Evolutionary conservation across 1,140 invertebrate species (phyloP).

Genomic region (honey bee (Apis mellifera)): Amel_HAv3.1 CM009940.2:10958501-10959000

Average conservation of each 20-base stretch:
- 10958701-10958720: not conserved
- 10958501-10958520: conserved; percentile 55
- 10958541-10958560: conserved; percentile 63
- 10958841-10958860: too few relatives aligned
- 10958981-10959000: conserved; percentile 53
- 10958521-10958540: conserved; percentile 35
- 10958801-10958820: too few relatives aligned
- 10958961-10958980: not conserved
- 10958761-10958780: too few relatives aligned
- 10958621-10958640: conserved; percentile 33
- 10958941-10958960: not conserved
- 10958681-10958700: conserved; percentile 35
- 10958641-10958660: conserved; percentile 63
- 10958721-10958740: not conserved
- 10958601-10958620: conserved; percentile 75
- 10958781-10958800: too few relatives aligned
- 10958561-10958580: conserved; percentile 58
- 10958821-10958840: too few relatives aligned
- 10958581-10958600: conserved; percentile 75
- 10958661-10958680: conserved; percentile 72
- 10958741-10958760: too few relatives aligned
- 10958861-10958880: too few relatives aligned
- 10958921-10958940: too few relatives aligned
- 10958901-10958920: too few relatives aligned
- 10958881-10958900: too few relatives aligned